Conservation (phyloP, 2,797 vertebrate genomes). For the Distichodus sexfasciatus region DNA sequence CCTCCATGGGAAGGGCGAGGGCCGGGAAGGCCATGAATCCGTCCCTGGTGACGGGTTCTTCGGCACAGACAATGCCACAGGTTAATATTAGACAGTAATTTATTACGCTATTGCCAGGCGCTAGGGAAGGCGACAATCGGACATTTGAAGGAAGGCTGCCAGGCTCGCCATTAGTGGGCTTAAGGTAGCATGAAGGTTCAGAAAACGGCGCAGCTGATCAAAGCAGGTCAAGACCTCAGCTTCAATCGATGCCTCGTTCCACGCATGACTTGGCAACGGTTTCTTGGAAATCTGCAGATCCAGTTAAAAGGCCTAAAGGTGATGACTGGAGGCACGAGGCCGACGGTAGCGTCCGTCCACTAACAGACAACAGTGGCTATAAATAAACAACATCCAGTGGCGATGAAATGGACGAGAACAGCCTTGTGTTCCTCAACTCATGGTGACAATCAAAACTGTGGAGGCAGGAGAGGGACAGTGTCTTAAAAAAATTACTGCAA, state of each 20-base stretch:
- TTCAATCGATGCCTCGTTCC: too few relatives aligned
- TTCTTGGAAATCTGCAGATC: too few relatives aligned
- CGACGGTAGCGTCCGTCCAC: too few relatives aligned
- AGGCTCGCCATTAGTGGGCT: background rate
- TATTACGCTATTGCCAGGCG: constrained; percentile 16
- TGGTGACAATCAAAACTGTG: constrained; percentile 14
- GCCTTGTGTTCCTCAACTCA: constrained; percentile 6
- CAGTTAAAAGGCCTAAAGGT: background rate
- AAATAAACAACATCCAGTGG: constrained; percentile 14
- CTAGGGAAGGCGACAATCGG: background rate
- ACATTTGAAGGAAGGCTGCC: background rate
- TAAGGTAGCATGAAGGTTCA: background rate
- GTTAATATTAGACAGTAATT: constrained; percentile 42
- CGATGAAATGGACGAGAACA: constrained; percentile 2
- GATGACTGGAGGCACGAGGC: background rate
- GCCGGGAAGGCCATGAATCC: background rate
- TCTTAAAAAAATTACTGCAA: background rate
- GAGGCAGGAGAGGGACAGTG: too few relatives aligned
- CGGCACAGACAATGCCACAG: constrained; percentile 14
- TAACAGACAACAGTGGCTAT: too few relatives aligned
- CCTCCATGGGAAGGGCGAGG: constrained; percentile 19
- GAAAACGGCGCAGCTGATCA: too few relatives aligned
- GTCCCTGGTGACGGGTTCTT: constrained; percentile 13
- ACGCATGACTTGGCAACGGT: too few relatives aligned
- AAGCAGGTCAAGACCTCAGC: too few relatives aligned